Evolutionary conservation across 2,888 invertebrate genomes (phyloP), one percentile per base, ranked within the genome.

Genomic region (Drosophila maculinotata): DNA sequence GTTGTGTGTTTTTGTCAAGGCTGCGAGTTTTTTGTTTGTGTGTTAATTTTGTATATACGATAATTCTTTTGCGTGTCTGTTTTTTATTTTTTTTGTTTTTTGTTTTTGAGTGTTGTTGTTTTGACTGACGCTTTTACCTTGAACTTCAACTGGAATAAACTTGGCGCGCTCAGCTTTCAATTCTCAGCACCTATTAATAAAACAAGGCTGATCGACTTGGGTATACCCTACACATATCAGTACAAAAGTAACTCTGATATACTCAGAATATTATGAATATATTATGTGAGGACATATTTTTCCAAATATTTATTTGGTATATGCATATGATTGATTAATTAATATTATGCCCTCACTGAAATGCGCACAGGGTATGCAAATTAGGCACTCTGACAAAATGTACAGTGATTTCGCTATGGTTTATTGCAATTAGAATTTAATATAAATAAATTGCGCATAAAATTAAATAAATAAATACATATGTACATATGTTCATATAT

Each of bases 141-240:
- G 83, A 83, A 83, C 83, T 83, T 83, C 85, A 84, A 83, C 87
- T 86, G 76, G 56, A 87, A 83, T 87, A 79, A 84, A 84, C 81
- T 87, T 69, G 76, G 59, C 58, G 71, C 60, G 74, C 70, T 71
- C 73, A 72, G 72, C 58, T 67, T 48, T 23, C 17, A 57, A 36
- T 60, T 66, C 72, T 35, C 23, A 42, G 38, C 66, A 36, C 17
- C 33, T 8, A 48, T 39, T 49, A 56, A 9, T 20, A 10, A 9
- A 7, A 20, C 5, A 3, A 2, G 20, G 6, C 0, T 49, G 9
- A 4, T 7, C 9, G 54, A 56, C 47, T 56, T 10, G 4, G 3
- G 25, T 35, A 71, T 71, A 65, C 72, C 60, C 70, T 71, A 3
- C n/a, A n/a, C n/a, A n/a, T n/a, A n/a, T n/a, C n/a, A n/a, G n/a